Base-by-base conservation (phyloP, 53 echinoderm and acorn worm species). In the Arbacia lixula region DNA sequence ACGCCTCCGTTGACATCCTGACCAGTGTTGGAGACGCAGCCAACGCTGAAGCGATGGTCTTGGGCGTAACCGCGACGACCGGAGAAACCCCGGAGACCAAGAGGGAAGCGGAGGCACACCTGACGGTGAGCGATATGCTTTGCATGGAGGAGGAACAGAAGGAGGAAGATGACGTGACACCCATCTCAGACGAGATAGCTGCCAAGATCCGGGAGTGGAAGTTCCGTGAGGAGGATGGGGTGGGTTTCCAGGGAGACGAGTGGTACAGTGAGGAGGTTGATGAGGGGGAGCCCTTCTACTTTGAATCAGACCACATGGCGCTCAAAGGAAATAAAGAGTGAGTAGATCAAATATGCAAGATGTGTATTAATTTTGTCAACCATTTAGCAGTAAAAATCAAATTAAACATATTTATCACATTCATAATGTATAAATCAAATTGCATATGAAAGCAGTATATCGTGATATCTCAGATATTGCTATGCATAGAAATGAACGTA, bases 241-340 rank as follows among this genome's bases (percentile, higher is more conserved):
- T 89, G 29, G 93, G 92, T 4, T 96, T 85, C 84, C 83, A 83
- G 33, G 93, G 89, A 1, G 72, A 87, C 4, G 85, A 89, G 21
- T 96, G 96, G 96, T 90, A 85, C 19, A 27, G 31, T 10, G 91
- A 93, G 49, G 96, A 93, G 33, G 90, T 93, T 0, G 92, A 93
- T 14, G 96, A 96, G 55, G 88, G 84, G 1, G 99, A 99, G 54
- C 91, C 94, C 0, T 99, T 99, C 85, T 99, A 86, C 90, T 99
- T 94, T 94, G 99, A 99, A 67, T 99, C 99, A 3, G 99, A 99
- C 49, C 99, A 99, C 73, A 76, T 94, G 84, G 94, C 92, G 50
- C 85, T 99, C 33, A 99, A 99, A 83, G 99, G 99, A 32, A 99
- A 94, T 35, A 99, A 94, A 89, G 99, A 99, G 99, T 99, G 85